Percentiles rank a stretch among this genome's conserved stretches.
phyloP scores from a whole-genome alignment of 30 jellyfish, hydroid and myxozoan genomes.

The Nemopilema nomurai region DNA sequence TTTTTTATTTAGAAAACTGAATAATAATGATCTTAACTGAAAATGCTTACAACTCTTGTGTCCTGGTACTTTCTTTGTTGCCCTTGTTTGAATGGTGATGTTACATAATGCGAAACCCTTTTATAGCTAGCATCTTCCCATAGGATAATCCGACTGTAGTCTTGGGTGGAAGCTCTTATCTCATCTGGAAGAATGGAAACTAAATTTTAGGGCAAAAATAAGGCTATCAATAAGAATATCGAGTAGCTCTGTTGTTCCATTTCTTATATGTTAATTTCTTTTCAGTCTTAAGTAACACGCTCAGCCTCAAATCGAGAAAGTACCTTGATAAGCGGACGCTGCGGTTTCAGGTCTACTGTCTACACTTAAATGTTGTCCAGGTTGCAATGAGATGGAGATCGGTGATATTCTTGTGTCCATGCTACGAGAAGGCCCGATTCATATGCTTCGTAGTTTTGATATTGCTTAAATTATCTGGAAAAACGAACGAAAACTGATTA shows the following conservation, averaged over 20 bases:
- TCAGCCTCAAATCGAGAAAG: too few relatives aligned
- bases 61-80: conserved; percentile 23
- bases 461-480: too few relatives aligned
- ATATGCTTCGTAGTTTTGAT: too few relatives aligned
- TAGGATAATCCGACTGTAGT: neutral
- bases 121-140: neutral
- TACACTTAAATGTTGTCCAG: conserved; percentile 53
- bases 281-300: too few relatives aligned
- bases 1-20: too few relatives aligned
- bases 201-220: too few relatives aligned
- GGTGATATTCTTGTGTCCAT: conserved; percentile 35
- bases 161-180: neutral
- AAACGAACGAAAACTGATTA: too few relatives aligned
- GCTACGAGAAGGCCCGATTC: too few relatives aligned
- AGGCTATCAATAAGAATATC: too few relatives aligned
- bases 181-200: neutral
- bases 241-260: too few relatives aligned
- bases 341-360: conserved; percentile 59
- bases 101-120: conserved; percentile 28
- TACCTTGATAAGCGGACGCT: neutral
- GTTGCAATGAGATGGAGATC: conserved; percentile 28
- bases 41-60: conserved; percentile 24
- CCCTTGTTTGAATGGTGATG: conserved; percentile 59
- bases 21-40: too few relatives aligned
- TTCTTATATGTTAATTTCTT: too few relatives aligned